These are phyloP conservation scores for Teleopsis dalmanni DNA, from an alignment of 1,140 invertebrate species.

Conservation along the genomic window DNA sequence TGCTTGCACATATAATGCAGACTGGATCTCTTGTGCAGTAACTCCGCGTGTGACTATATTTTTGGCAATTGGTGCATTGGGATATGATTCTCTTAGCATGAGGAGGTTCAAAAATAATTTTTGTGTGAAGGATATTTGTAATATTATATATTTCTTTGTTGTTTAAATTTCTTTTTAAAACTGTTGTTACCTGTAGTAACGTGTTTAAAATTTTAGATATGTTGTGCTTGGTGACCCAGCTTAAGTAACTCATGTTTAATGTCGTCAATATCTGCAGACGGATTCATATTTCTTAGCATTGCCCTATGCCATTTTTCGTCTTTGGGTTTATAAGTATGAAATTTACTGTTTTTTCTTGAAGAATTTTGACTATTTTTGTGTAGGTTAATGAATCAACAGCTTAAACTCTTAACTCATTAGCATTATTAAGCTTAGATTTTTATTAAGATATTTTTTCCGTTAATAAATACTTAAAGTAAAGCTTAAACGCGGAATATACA, in stretches of 20 bases:
- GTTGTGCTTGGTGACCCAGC: slow-evolving; percentile 1
- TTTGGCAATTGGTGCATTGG: slow-evolving; percentile 6
- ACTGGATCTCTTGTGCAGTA: slow-evolving; percentile 1
- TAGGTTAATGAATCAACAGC: neutral
- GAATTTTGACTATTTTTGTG: neutral
- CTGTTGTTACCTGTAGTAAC: neutral
- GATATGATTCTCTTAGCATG: neutral
- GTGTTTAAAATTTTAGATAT: neutral
- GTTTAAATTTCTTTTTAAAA: neutral
- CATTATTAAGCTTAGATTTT: no score
- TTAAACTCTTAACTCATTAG: slow-evolving; percentile 1
- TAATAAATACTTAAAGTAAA: no score
- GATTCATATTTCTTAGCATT: neutral
- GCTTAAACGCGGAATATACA: no score
- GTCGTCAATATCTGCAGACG: neutral
- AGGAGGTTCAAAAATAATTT: slow-evolving; percentile 4
- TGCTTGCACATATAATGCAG: no score
- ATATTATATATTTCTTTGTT: slow-evolving; percentile 3
- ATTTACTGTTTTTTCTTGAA: slow-evolving; percentile 1
- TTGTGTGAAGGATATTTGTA: neutral
- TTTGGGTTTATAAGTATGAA: slow-evolving; percentile 2
- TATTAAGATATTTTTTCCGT: no score
- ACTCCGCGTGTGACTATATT: neutral
- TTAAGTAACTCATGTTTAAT: neutral
- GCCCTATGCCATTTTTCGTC: neutral